Evolutionary conservation across 2,797 vertebrate genomes (phyloP).

Genomic region (Sebastes diploproa): DNA sequence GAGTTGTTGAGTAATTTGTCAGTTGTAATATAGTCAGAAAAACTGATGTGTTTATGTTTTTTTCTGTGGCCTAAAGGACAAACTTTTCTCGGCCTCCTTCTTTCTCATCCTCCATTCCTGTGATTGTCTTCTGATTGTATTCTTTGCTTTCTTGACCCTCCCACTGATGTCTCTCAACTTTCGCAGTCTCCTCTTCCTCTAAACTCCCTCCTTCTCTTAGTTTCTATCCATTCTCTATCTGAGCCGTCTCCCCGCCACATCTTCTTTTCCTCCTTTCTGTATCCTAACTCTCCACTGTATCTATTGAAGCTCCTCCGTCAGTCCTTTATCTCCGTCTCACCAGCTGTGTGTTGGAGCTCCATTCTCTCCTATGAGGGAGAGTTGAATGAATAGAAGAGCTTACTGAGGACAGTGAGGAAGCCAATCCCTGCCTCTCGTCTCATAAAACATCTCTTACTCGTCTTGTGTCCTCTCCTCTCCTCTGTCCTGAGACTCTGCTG

Average conservation of each 20-base stretch:
- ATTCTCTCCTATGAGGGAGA: slow-evolving; percentile 42
- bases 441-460: slow-evolving; percentile 15
- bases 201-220: not conserved
- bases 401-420: slow-evolving; percentile 37
- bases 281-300: slow-evolving; percentile 19
- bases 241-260: not conserved
- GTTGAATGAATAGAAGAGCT: slow-evolving; percentile 50
- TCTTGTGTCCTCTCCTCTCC: not conserved
- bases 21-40: not conserved
- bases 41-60: not conserved
- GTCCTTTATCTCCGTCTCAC: slow-evolving; percentile 57
- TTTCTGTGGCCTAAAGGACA: not conserved
- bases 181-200: not conserved
- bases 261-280: not conserved
- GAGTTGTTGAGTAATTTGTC: not conserved
- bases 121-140: slow-evolving; percentile 10
- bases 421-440: slow-evolving; percentile 41
- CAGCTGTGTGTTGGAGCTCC: slow-evolving; percentile 49
- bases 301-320: slow-evolving; percentile 35
- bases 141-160: slow-evolving; percentile 9
- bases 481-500: slow-evolving; percentile 7
- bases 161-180: slow-evolving; percentile 4
- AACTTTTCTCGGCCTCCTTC: not conserved
- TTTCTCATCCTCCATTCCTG: not conserved
- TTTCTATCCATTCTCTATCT: not conserved